Conservation (phyloP, 2,797 vertebrate species). For the Eulemur rubriventer region DNA sequence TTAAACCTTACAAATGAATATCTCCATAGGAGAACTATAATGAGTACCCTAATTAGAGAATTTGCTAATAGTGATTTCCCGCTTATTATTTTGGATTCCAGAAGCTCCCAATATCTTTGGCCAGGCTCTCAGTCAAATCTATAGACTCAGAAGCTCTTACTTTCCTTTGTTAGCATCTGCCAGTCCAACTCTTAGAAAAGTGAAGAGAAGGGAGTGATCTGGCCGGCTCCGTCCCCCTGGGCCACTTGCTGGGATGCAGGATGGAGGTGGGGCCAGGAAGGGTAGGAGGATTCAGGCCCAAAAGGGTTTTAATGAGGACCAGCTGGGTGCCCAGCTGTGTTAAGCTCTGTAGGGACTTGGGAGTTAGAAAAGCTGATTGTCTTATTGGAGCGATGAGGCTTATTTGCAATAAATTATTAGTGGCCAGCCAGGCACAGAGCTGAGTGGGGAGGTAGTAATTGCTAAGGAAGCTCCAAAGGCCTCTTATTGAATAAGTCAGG, state of each 20-base stretch:
- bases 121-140: background rate
- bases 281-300: background rate
- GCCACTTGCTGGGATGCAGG: background rate
- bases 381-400: background rate
- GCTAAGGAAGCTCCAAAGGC: background rate
- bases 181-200: background rate
- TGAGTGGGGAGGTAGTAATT: background rate
- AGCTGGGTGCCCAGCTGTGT: background rate
- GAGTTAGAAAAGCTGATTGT: background rate
- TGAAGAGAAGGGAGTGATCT: background rate
- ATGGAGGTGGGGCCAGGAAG: background rate
- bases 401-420: constrained; percentile 40
- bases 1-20: background rate
- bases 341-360: background rate
- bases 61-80: background rate
- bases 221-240: background rate
- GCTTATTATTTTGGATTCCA: background rate
- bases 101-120: background rate
- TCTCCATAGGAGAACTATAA: background rate
- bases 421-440: background rate
- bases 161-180: background rate
- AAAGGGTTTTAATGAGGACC: constrained; percentile 15
- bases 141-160: background rate
- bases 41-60: background rate
- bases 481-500: background rate